Evolutionary conservation across 1,140 invertebrate species (phyloP), one percentile per base, ranked within the genome.

Genomic region (Acyrthosiphon pisum): DNA sequence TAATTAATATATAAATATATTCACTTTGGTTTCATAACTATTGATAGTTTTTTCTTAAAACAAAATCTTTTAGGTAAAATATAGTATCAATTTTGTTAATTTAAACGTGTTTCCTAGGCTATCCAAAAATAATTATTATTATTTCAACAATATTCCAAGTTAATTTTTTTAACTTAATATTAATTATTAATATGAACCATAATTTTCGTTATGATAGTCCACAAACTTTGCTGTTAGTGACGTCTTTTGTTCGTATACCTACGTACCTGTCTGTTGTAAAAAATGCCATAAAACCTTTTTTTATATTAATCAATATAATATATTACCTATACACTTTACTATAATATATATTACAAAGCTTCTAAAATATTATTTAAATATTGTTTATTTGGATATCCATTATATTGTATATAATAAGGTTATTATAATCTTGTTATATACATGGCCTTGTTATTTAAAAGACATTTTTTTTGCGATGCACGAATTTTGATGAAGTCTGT

Each of bases 401-500:
- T 89, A 30, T 76, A n/a, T n/a, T 76, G 30, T 76, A 18, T 41
- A 14, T 53, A 53, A 89, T 50, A 89, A 89, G 88, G 88, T 89
- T 89, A 56, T 89, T 89, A 56, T 56, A 89, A 87, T 88, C 22
- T 14, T 89, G 48, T 88, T 50, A 35, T 87, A 18, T 60, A 60
- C 68, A 53, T 90, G 37, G 41, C 89, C 89, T 90, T 68, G 37
- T 44, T 60, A 9, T 30, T 46, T 44, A 30, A 41, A 44, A 90
- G 53, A 90, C 35, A 44, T 68, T 68, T 90, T 50, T 88, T 90
- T 89, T 53, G 11, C 8, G 14, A 90, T 68, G 30, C 18, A 60
- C 14, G 26, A 44, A 90, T 90, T 90, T 90, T 90, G 37, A 68
- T 68, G 53, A 90, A 68, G 53, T 68, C 22, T 90, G 26, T 68